Base-by-base conservation (phyloP, 2,113 vertebrate genomes). In the Platysternon megacephalum region DNA sequence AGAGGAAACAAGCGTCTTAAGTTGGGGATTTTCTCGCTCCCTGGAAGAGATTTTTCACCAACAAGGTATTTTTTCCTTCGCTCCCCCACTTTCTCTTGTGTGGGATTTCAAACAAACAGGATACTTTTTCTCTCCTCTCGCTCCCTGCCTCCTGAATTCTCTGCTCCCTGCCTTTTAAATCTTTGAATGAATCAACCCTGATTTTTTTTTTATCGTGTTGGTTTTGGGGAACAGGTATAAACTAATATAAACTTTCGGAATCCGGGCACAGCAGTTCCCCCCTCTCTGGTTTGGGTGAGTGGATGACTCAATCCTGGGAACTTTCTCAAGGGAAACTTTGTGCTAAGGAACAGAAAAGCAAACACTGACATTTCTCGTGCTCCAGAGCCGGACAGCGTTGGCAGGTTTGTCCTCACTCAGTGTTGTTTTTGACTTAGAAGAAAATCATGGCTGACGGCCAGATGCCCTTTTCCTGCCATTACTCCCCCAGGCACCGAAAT, bases 391-490 rank as follows among this genome's bases (percentile, higher is more conserved):
- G 1, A 29, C 7, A 39, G 6, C 19, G 24, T 24, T 61, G 17
- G 22, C 49, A 14, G 44, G 35, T 83, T 44, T 11, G 16, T 39
- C 26, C 11, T 8, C 21, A 22, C 46, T 11, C 7, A 8, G 17
- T 16, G 19, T 72, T 21, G 22, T 4, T 39, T 49, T 44, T 46
- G 5, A 24, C 16, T 16, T 35, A 11, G 42, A 76, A 48, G n/a
- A 39, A 49, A 39, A 85, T 95, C 94, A 99, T 99, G 99, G 99
- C 99, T 44, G 99, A 99, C 2, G 99, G 99, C 97, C 99, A 99
- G 94, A 85, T 98, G 85, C 98, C 98, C 58, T 99, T 98, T 91
- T 96, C 98, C 81, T 98, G 98, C 96, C 98, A 98, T 65, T 98
- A 98, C 39, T 98, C 98, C 17, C 97, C 99, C 42, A 98, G 99